phyloP scores from a whole-genome alignment of 2,888 invertebrate genomes.

The Tetragonisca angustula region DNA sequence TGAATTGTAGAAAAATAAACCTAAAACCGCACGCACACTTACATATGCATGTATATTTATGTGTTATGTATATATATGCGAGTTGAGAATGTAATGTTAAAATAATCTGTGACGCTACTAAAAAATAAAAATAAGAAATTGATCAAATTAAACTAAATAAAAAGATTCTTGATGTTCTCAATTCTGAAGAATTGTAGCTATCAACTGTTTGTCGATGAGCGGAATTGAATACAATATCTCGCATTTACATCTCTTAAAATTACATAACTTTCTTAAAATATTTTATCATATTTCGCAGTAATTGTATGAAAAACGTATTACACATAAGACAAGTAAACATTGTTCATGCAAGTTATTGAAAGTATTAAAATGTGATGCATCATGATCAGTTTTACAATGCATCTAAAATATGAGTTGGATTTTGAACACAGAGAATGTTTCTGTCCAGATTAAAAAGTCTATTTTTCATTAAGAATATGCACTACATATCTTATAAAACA shows the following conservation, averaged over 20 bases:
- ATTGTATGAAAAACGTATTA: background rate
- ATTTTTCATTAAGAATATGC: background rate
- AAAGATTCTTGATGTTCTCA: background rate
- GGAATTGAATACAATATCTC: background rate
- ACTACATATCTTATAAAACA: conserved; percentile 6
- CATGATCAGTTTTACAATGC: background rate
- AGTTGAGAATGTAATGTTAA: background rate
- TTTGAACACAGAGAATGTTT: background rate
- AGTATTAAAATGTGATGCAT: background rate
- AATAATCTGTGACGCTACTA: background rate
- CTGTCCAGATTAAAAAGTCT: background rate
- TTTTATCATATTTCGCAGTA: background rate
- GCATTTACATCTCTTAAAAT: background rate
- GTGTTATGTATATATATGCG: background rate
- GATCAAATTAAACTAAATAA: background rate
- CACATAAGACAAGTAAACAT: background rate
- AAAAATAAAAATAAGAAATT: conserved; percentile 6
- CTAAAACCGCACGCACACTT: background rate
- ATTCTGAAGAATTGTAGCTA: background rate
- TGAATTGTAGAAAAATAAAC: conserved; percentile 5
- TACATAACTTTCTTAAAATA: background rate
- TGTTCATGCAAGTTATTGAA: conserved; percentile 7
- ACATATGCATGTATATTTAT: background rate
- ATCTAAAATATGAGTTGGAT: background rate
- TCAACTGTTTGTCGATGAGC: background rate